These are phyloP conservation scores for Coenonympha glycerion DNA, from an alignment of 2,888 invertebrate species.

Conservation along the genomic window DNA sequence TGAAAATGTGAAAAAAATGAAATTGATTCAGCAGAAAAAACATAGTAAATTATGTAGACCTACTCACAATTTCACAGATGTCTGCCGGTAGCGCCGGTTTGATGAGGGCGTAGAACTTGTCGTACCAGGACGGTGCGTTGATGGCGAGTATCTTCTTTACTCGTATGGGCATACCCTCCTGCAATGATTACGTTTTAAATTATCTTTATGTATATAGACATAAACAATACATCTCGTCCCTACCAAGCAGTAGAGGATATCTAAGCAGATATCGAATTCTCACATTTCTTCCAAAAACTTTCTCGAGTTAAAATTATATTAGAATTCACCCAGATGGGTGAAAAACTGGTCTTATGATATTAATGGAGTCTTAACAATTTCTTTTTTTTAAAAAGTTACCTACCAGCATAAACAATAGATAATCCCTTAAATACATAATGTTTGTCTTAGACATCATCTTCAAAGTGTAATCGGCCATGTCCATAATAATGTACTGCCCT, in stretches of 20 bases:
- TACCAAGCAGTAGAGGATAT: no score
- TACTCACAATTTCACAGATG: conserved; percentile 51
- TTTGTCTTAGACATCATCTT: conserved; percentile 52
- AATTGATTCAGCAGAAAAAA: no score
- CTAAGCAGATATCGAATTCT: no score
- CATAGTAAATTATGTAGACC: not conserved
- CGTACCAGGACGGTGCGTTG: conserved; percentile 58
- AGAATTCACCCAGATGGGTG: no score
- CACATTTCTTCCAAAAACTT: not conserved
- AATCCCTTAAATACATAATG: conserved; percentile 55
- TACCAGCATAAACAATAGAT: conserved; percentile 53
- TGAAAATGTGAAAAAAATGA: no score
- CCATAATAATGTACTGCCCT: conserved; percentile 53
- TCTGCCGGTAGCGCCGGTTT: conserved; percentile 53
- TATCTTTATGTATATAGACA: not conserved
- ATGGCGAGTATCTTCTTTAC: conserved; percentile 51
- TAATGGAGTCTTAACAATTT: no score
- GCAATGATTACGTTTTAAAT: conserved; percentile 16
- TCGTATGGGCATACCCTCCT: conserved; percentile 63
- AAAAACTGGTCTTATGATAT: no score
- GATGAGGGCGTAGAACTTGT: conserved; percentile 53
- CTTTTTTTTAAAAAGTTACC: no score
- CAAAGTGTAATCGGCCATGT: conserved; percentile 48
- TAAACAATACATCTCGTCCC: not conserved
- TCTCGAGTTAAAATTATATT: no score